Percentiles rank a stretch among this genome's conserved stretches.
Evolutionary conservation across 2,113 vertebrate species (phyloP).

Genomic region (Elephas maximus): DNA sequence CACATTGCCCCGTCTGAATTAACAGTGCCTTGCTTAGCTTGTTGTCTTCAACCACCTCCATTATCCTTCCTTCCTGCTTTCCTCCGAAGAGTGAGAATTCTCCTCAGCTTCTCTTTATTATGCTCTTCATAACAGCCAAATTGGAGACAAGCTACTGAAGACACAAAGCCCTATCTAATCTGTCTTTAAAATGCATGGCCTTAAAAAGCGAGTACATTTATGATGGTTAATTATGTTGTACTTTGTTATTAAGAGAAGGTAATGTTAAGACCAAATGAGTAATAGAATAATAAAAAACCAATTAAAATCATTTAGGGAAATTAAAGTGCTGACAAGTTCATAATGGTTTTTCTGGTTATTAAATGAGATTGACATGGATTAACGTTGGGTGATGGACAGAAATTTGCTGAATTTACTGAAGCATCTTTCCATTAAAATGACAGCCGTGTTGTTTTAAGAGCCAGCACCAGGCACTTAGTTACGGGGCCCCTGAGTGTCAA

Average conservation of each 20-base stretch:
- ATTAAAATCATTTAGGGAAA: slow-evolving; percentile 83
- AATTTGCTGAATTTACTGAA: slow-evolving; percentile 67
- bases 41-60: background rate
- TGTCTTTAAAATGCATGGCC: slow-evolving; percentile 15
- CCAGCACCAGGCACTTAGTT: slow-evolving; percentile 52
- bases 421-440: slow-evolving; percentile 75
- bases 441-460: slow-evolving; percentile 47
- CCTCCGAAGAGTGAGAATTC: background rate
- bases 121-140: background rate
- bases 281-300: slow-evolving; percentile 67
- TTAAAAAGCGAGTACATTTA: slow-evolving; percentile 19
- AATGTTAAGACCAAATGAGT: slow-evolving; percentile 64
- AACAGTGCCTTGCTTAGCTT: background rate
- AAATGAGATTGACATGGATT: slow-evolving; percentile 79
- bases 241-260: slow-evolving; percentile 73
- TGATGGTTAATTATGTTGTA: slow-evolving; percentile 67
- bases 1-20: background rate
- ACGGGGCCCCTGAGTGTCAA: slow-evolving; percentile 54
- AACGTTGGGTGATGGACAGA: slow-evolving; percentile 61
- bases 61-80: no score
- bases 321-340: slow-evolving; percentile 74
- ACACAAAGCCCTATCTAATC: slow-evolving; percentile 20
- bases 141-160: background rate
- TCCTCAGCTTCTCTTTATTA: background rate
- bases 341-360: slow-evolving; percentile 72